Evolutionary conservation across 1,140 invertebrate genomes (phyloP).

Genomic region (Calosoma granatense): DNA sequence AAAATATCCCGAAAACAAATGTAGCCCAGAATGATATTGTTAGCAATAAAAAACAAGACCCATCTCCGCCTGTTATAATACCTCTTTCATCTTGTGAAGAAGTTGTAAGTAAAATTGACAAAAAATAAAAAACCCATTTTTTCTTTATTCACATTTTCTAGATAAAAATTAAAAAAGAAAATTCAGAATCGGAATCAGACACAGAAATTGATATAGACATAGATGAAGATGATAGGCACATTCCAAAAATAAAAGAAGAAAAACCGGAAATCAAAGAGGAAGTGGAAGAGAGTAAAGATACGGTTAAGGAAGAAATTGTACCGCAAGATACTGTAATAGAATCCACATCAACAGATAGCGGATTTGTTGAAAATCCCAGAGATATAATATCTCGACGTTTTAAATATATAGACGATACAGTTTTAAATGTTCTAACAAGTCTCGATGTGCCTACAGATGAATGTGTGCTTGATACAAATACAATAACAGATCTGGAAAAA

Average conservation of each 20-base stretch:
- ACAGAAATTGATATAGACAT: constrained; percentile 47
- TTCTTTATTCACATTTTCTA: constrained; percentile 14
- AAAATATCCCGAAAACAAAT: constrained; percentile 25
- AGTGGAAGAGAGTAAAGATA: constrained; percentile 14
- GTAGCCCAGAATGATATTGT: constrained; percentile 30
- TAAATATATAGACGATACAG: constrained; percentile 27
- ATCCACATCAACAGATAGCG: neutral
- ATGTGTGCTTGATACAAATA: constrained; percentile 29
- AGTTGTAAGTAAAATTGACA: constrained; percentile 37
- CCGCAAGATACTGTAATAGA: constrained; percentile 13
- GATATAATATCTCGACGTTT: constrained; percentile 13
- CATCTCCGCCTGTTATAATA: constrained; percentile 40
- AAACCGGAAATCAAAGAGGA: constrained; percentile 8
- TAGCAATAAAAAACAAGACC: constrained; percentile 40
- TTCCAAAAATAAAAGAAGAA: constrained; percentile 12
- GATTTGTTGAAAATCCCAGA: neutral
- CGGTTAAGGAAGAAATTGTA: constrained; percentile 10
- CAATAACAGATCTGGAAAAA: constrained; percentile 45
- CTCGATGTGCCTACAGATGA: constrained; percentile 37
- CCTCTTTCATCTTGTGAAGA: constrained; percentile 45
- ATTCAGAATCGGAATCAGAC: constrained; percentile 39
- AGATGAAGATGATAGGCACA: constrained; percentile 37
- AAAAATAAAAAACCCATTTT: constrained; percentile 10
- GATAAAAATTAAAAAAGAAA: constrained; percentile 35
- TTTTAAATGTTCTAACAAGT: constrained; percentile 21